These are phyloP conservation scores for Pterostichus madidus DNA, from an alignment of 2,888 invertebrate genomes.

Conservation along the genomic window DNA sequence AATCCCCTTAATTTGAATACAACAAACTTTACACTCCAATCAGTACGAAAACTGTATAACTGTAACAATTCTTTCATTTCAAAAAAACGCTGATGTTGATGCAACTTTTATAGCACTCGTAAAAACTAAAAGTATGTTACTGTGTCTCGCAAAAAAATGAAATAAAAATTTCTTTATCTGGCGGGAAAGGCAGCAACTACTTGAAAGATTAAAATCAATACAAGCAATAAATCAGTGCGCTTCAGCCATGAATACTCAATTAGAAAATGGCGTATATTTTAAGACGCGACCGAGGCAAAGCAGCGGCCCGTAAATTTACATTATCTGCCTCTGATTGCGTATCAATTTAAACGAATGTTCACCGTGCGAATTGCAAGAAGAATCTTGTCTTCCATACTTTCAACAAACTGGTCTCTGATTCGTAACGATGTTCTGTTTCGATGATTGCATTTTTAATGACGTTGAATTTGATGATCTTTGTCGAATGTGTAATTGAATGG, in stretches of 20 bases:
- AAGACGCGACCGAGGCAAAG: conserved; percentile 60
- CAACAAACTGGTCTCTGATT: conserved; percentile 1
- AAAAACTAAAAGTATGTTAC: not conserved
- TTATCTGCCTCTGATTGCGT: conserved; percentile 63
- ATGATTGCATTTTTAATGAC: not conserved
- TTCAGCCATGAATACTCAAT: conserved; percentile 72
- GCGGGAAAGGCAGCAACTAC: conserved; percentile 30
- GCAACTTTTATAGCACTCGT: conserved; percentile 9
- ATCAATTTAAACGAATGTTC: conserved; percentile 65
- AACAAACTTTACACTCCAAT: conserved; percentile 41
- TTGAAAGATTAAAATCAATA: conserved; percentile 66
- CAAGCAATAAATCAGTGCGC: conserved; percentile 64
- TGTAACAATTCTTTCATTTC: conserved; percentile 13
- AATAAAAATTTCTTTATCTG: conserved; percentile 33
- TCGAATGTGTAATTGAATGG: conserved; percentile 9
- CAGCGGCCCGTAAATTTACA: conserved; percentile 62
- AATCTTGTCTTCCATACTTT: conserved; percentile 7
- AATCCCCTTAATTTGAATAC: conserved; percentile 24
- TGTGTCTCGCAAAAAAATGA: conserved; percentile 3
- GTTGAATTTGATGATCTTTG: not conserved
- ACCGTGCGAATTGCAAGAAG: conserved; percentile 30
- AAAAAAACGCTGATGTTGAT: not conserved
- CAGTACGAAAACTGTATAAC: conserved; percentile 29
- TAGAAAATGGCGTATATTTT: conserved; percentile 71
- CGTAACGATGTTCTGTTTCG: conserved; percentile 6